Evolutionary conservation across 1,140 invertebrate genomes (phyloP).

Genomic region (Aethina tumida): DNA sequence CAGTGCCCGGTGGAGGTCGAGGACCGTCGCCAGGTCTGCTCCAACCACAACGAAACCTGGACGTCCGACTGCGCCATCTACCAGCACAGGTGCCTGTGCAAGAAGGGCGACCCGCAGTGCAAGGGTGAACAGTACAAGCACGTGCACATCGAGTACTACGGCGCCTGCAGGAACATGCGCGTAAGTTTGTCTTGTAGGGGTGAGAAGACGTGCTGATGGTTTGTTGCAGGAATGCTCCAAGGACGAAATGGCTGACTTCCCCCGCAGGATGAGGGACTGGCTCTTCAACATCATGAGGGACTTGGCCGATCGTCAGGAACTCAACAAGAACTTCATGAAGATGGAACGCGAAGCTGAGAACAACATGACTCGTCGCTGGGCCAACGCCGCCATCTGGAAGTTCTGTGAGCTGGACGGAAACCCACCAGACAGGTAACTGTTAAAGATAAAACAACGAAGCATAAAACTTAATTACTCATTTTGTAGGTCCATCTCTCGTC

Average conservation of each 20-base stretch:
- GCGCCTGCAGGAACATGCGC: conserved; percentile 67
- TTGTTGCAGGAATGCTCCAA: conserved; percentile 53
- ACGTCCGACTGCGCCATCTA: conserved; percentile 86
- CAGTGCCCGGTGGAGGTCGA: conserved; percentile 72
- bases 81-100: conserved; percentile 80
- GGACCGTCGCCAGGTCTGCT: conserved; percentile 75
- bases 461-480: not conserved
- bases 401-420: conserved; percentile 90
- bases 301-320: conserved; percentile 78
- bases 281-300: conserved; percentile 94
- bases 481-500: conserved; percentile 67
- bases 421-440: conserved; percentile 63
- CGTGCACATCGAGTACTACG: conserved; percentile 89
- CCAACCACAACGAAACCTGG: conserved; percentile 90
- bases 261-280: conserved; percentile 91
- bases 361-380: conserved; percentile 73
- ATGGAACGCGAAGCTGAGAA: conserved; percentile 84
- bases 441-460: not conserved
- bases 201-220: not conserved
- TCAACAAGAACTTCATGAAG: conserved; percentile 72
- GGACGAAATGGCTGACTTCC: conserved; percentile 83
- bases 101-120: conserved; percentile 64
- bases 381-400: conserved; percentile 91
- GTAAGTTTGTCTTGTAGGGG: conserved; percentile 37
- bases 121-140: conserved; percentile 65